Percentiles rank a stretch among this genome's conserved stretches.
These are phyloP conservation scores for Aulostomus chinensis DNA, from an alignment of 2,797 vertebrate species.

Conservation along the genomic window DNA sequence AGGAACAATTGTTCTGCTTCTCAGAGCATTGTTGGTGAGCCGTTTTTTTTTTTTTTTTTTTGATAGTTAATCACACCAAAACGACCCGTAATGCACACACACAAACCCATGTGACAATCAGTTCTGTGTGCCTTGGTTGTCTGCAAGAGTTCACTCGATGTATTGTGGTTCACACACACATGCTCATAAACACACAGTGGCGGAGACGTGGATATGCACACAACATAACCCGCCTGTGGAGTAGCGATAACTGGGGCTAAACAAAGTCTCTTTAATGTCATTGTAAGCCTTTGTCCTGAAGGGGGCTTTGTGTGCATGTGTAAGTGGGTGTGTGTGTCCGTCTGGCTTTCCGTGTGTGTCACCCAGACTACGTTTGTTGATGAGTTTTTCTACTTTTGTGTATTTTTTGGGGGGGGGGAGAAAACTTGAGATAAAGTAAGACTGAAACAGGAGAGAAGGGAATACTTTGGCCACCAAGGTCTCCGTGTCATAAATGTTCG, in stretches of 20 bases:
- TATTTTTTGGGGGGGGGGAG: background rate
- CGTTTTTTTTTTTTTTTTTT: conserved; percentile 53
- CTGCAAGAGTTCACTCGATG: conserved; percentile 56
- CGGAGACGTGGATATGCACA: conserved; percentile 45
- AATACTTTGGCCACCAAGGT: no score
- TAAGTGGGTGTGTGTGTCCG: conserved; percentile 2
- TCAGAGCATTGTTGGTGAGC: conserved; percentile 54
- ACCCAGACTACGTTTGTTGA: conserved; percentile 28
- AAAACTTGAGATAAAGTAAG: no score
- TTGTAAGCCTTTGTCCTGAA: conserved; percentile 73
- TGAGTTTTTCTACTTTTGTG: conserved; percentile 12
- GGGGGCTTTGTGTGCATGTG: conserved; percentile 45
- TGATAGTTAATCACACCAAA: conserved; percentile 42
- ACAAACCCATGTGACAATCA: conserved; percentile 22
- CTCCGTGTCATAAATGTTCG: no score
- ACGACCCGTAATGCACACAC: conserved; percentile 19
- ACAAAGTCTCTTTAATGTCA: conserved; percentile 80
- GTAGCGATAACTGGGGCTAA: conserved; percentile 74
- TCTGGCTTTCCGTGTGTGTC: conserved; percentile 21
- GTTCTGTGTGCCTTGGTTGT: conserved; percentile 33
- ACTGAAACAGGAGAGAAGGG: no score
- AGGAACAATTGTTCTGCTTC: conserved; percentile 66
- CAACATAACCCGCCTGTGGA: conserved; percentile 69
- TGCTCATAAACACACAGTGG: conserved; percentile 23
- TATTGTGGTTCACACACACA: conserved; percentile 20